A percentile compares a stretch with the other conserved stretches of the same genome.
Evolutionary conservation across 1,140 invertebrate species (phyloP).

Genomic region (Augochlora pura): DNA sequence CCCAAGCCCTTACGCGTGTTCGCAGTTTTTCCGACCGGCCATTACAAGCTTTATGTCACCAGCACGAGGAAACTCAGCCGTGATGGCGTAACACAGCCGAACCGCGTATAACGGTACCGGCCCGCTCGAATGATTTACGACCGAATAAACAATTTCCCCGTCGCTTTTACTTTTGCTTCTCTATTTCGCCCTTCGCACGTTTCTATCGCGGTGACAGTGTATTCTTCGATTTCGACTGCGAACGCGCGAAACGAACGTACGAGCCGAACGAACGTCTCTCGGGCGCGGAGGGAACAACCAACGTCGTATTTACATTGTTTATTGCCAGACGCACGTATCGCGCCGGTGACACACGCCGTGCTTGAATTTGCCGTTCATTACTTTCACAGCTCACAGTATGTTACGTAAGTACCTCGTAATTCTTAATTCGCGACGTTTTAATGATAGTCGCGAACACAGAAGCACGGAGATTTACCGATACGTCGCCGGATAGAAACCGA

Average conservation of each 20-base stretch:
- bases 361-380: constrained; percentile 37
- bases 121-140: constrained; percentile 1
- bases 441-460: constrained; percentile 41
- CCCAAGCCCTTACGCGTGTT: no score
- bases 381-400: constrained; percentile 35
- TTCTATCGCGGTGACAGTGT: constrained; percentile 9
- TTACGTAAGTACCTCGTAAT: constrained; percentile 45
- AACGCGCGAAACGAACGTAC: constrained; percentile 5
- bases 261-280: neutral
- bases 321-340: constrained; percentile 27
- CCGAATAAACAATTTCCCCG: constrained; percentile 5
- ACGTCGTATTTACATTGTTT: constrained; percentile 50
- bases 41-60: neutral
- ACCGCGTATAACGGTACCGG: neutral
- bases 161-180: neutral
- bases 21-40: no score
- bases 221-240: constrained; percentile 2
- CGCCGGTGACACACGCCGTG: constrained; percentile 29
- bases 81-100: neutral
- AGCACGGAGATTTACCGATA: constrained; percentile 44
- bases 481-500: constrained; percentile 20
- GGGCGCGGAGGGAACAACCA: constrained; percentile 2
- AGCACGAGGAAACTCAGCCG: neutral
- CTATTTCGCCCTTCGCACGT: neutral
- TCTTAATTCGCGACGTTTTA: constrained; percentile 47